Evolutionary conservation across 2,113 vertebrate species (phyloP), one percentile per base, ranked within the genome.

Genomic region (Fulmarus glacialis): DNA sequence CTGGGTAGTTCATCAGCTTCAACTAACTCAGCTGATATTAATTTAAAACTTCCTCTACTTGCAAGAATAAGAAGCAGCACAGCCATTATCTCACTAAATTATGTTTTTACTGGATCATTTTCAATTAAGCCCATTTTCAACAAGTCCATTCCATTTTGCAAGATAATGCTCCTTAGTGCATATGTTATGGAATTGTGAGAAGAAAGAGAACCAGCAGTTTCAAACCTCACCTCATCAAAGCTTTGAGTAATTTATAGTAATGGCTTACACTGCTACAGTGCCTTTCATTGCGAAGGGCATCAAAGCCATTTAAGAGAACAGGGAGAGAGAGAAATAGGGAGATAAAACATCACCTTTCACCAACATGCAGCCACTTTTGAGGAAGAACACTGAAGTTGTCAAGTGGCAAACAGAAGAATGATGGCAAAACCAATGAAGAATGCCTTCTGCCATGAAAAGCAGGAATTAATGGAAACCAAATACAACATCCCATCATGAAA

Each of bases 71-170:
- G 52, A 32, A 73, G 17, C 43, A 93, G 55, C 20, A 78, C 27
- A 79, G 38, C 72, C 68, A 79, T 94, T 95, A 86, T 82, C 58
- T 81, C 22, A n/a, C 53, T 97, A 58, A 87, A 95, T 94, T 70
- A 92, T 82, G 32, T 42, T 88, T 93, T 97, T 93, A 74, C 75
- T 48, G 34, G 6, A 90, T 96, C 47, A 70, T n/a, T 95, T 98
- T 97, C 91, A 93, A 94, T 98, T 96, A 93, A 94, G 23, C 45
- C 60, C 36, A 87, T 89, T 81, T 85, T 94, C 78, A 96, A 80
- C 20, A 93, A 82, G 59, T 89, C 64, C 67, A 80, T 97, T 97
- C 59, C n/a, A 36, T 95, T 96, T 92, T 72, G 86, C 19, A 90
- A 32, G 77, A 43, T 77, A 82, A 52, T 38, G 36, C 56, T 91